A percentile compares a stretch with the other conserved stretches of the same genome.
These are phyloP conservation scores for Macrosteles quadrilineatus DNA, from an alignment of 1,140 invertebrate species.

Conservation along the genomic window DNA sequence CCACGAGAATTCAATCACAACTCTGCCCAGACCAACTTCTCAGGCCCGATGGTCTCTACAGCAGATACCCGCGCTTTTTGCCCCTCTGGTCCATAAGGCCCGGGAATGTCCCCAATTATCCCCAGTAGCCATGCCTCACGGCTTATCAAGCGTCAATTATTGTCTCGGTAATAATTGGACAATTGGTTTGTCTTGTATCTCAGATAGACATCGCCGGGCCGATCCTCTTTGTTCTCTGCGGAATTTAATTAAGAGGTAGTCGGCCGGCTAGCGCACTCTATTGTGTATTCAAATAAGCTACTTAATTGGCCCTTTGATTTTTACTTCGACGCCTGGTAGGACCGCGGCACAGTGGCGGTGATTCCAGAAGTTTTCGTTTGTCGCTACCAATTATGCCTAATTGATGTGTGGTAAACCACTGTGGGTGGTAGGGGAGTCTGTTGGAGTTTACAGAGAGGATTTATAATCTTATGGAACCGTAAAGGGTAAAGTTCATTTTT, in stretches of 20 bases:
- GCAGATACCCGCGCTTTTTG: not conserved
- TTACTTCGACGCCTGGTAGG: not conserved
- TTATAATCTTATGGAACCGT: no score
- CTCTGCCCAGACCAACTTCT: no score
- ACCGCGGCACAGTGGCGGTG: no score
- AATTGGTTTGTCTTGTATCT: slow-evolving; percentile 28
- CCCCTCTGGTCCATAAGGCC: not conserved
- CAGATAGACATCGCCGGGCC: slow-evolving; percentile 18
- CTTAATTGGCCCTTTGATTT: slow-evolving; percentile 24
- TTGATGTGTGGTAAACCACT: no score
- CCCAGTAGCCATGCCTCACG: slow-evolving; percentile 20
- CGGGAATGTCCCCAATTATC: slow-evolving; percentile 23
- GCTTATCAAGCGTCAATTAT: slow-evolving; percentile 21
- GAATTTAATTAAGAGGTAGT: slow-evolving; percentile 25
- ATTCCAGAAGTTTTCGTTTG: no score
- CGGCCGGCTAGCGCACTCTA: slow-evolving; percentile 5
- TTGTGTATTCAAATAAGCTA: slow-evolving; percentile 27
- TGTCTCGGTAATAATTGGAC: slow-evolving; percentile 22
- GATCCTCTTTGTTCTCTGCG: slow-evolving; percentile 2
- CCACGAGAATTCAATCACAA: no score
- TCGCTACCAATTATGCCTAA: no score
- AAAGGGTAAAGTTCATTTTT: no score
- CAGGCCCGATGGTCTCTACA: no score
- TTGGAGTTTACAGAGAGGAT: no score
- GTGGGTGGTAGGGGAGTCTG: no score